Percentiles rank a stretch among this genome's conserved stretches.
Evolutionary conservation across 2,113 vertebrate species (phyloP).

Genomic region (Laticauda laticaudata): DNA sequence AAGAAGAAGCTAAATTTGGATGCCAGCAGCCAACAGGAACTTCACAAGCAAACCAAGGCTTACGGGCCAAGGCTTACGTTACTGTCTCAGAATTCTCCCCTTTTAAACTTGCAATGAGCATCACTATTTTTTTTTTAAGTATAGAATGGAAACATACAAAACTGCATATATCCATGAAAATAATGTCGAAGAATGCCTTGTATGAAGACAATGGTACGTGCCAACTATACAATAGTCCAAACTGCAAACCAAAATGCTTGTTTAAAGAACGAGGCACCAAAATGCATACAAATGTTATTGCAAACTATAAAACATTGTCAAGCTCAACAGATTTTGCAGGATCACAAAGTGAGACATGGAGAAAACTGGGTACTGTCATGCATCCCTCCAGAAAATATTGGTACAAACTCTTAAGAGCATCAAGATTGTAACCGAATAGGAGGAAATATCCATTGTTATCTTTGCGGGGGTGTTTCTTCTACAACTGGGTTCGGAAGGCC

Average conservation of each 20-base stretch:
- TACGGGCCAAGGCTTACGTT: slow-evolving; percentile 60
- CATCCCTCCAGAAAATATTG: not conserved
- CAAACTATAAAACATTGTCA: not conserved
- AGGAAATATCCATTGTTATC: slow-evolving; percentile 13
- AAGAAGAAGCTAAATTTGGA: slow-evolving; percentile 78
- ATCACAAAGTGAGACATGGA: not conserved
- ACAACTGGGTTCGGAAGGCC: slow-evolving; percentile 58
- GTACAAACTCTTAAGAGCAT: not conserved
- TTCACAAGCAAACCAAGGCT: slow-evolving; percentile 69
- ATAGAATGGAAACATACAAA: not conserved
- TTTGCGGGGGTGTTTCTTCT: slow-evolving; percentile 38
- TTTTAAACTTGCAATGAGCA: not conserved
- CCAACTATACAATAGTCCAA: not conserved
- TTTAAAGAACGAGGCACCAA: not conserved
- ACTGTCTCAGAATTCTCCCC: not conserved
- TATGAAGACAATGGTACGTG: not conserved
- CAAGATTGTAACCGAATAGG: rapidly evolving
- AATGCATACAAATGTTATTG: not conserved
- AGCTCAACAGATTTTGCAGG: not conserved
- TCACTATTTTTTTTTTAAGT: not conserved
- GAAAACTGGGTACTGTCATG: not conserved
- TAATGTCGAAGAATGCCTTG: not conserved
- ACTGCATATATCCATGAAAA: not conserved
- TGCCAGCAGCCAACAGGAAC: slow-evolving; percentile 72
- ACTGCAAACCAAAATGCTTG: not conserved